A percentile compares a stretch with the other conserved stretches of the same genome.
Evolutionary conservation across 2,888 invertebrate genomes (phyloP).

Genomic region (Axea sp.): DNA sequence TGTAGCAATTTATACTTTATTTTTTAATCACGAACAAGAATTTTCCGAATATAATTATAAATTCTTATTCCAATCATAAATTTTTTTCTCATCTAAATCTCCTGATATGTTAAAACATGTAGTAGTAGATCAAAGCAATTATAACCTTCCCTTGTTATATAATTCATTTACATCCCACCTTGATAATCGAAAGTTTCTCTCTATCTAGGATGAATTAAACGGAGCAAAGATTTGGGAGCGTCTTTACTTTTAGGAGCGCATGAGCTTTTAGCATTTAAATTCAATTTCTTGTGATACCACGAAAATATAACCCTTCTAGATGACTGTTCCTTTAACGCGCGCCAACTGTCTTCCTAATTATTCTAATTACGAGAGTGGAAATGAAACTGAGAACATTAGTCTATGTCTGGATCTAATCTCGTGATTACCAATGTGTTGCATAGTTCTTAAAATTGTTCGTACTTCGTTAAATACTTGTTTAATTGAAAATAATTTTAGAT

Average conservation of each 20-base stretch:
- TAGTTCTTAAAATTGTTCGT: conserved; percentile 30
- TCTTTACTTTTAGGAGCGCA: conserved; percentile 58
- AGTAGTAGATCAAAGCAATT: conserved; percentile 46
- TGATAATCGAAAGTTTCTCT: conserved; percentile 63
- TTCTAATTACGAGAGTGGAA: conserved; percentile 59
- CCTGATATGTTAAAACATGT: conserved; percentile 40
- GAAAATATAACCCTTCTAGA: conserved; percentile 43
- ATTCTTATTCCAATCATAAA: conserved; percentile 55
- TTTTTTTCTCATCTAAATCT: conserved; percentile 39
- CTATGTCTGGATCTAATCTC: conserved; percentile 53
- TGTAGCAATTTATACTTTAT: too few relatives aligned
- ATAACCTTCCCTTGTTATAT: conserved; percentile 57
- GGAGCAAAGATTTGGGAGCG: conserved; percentile 57
- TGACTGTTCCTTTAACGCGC: conserved; percentile 54
- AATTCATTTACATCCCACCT: conserved; percentile 71
- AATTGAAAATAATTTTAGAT: too few relatives aligned
- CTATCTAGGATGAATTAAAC: conserved; percentile 42
- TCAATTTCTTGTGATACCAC: conserved; percentile 56
- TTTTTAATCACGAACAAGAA: conserved; percentile 33
- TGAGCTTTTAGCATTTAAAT: conserved; percentile 56
- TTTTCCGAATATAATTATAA: conserved; percentile 35
- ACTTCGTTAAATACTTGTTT: conserved; percentile 54
- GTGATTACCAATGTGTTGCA: conserved; percentile 58
- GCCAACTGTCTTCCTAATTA: conserved; percentile 57
- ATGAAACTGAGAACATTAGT: conserved; percentile 54